Percentiles rank a stretch among this genome's conserved stretches.
Conservation (phyloP, 2,888 invertebrate species). For the Margaritifera margaritifera region DNA sequence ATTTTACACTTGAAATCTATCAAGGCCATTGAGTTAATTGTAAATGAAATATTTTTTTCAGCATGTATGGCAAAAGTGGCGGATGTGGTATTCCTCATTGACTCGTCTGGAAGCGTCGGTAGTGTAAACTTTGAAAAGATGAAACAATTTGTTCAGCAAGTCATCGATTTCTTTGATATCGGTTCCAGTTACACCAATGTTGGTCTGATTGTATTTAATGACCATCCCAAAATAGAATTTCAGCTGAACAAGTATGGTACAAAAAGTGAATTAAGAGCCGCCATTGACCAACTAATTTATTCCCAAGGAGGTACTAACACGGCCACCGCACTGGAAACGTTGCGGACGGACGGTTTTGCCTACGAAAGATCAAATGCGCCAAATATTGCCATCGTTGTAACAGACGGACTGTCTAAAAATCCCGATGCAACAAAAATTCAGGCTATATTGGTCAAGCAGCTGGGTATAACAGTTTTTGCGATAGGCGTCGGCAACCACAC, state of each 20-base stretch:
- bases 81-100: no score
- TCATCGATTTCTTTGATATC: background rate
- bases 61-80: no score
- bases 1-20: no score
- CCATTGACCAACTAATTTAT: constrained; percentile 28
- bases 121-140: no score
- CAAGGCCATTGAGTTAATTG: no score
- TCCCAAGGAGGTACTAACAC: constrained; percentile 33
- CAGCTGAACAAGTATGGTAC: constrained; percentile 16
- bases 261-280: constrained; percentile 19
- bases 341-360: constrained; percentile 18
- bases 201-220: constrained; percentile 32
- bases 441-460: constrained; percentile 15
- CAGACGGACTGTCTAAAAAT: constrained; percentile 25
- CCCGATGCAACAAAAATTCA: constrained; percentile 20
- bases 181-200: constrained; percentile 8
- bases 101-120: no score
- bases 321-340: constrained; percentile 26
- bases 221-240: constrained; percentile 23
- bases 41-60: no score
- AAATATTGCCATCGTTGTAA: constrained; percentile 27
- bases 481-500: constrained; percentile 30
- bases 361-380: constrained; percentile 19
- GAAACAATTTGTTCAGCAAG: no score
- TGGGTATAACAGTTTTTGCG: constrained; percentile 19